Conservation (phyloP, 2,113 vertebrate genomes). For the Lipophrys pholis region DNA sequence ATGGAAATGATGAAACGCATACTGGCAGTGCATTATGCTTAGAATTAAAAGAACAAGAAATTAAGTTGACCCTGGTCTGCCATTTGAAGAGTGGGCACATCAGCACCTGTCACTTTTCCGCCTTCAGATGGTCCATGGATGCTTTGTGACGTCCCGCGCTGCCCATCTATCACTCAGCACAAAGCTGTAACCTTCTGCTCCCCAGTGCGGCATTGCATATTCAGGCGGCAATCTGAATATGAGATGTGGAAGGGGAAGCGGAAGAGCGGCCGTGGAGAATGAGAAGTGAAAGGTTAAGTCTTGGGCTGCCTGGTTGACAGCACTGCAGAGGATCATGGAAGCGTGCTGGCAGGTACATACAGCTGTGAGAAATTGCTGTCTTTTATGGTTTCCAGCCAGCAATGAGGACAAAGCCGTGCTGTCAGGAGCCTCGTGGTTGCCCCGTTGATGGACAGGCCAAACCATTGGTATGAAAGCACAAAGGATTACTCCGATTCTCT, state of each 20-base stretch:
- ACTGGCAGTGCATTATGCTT: neutral
- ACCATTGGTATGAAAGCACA: slow-evolving; percentile 48
- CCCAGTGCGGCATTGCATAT: slow-evolving; percentile 8
- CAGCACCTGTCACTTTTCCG: slow-evolving; percentile 56
- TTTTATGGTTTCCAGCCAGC: slow-evolving; percentile 49
- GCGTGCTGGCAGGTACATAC: slow-evolving; percentile 48
- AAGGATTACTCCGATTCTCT: slow-evolving; percentile 18
- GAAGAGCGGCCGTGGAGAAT: slow-evolving; percentile 24
- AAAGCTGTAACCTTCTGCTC: slow-evolving; percentile 49
- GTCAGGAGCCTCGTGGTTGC: slow-evolving; percentile 5
- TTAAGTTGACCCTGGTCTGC: neutral
- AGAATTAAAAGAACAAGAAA: neutral
- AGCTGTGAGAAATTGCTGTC: slow-evolving; percentile 42
- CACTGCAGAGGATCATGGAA: slow-evolving; percentile 14
- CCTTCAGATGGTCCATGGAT: slow-evolving; percentile 47
- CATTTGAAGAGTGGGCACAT: slow-evolving; percentile 41
- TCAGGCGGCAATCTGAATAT: slow-evolving; percentile 45
- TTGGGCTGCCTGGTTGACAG: slow-evolving; percentile 31
- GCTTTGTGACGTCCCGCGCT: slow-evolving; percentile 53
- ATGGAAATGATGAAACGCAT: neutral
- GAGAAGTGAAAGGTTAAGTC: slow-evolving; percentile 61
- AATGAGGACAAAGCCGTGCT: slow-evolving; percentile 34
- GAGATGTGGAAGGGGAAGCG: slow-evolving; percentile 20
- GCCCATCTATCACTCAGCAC: slow-evolving; percentile 50
- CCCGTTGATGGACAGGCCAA: slow-evolving; percentile 43